Base-by-base conservation (phyloP, 2,888 invertebrate genomes). In the Pyrrhia umbra region DNA sequence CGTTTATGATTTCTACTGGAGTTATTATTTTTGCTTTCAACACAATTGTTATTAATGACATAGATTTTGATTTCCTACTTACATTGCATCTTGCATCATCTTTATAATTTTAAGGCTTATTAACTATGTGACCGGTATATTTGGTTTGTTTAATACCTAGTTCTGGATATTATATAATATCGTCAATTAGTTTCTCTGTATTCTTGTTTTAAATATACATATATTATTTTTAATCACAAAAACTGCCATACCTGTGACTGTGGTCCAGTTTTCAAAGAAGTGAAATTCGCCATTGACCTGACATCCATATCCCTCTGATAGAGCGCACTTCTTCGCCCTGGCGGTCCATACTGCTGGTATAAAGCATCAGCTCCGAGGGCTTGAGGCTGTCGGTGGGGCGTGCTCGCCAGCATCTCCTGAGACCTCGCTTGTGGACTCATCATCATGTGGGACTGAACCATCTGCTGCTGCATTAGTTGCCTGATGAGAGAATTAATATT, bases 351-450 rank as follows among this genome's bases (percentile, higher is more conserved):
- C 68, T 95, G 95, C 70, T 95, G 95, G 80, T 95, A 95, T 18
- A 95, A 73, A 0, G 94, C 93, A 74, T 95, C 95, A 16, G 94
- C 92, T 0, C 95, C 95, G 6, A 95, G 78, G 1, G 95, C 92
- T 51, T 93, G 93, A 0, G 87, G 82, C 50, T 92, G 88, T 23
- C 92, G 84, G 67, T 91, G 88, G 2, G 91, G 90, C 1, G 91
- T 88, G 6, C 94, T 89, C 2, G 95, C 92, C 49, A 96, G 84
- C 92, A 96, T 94, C 85, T 96, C 96, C 71, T 96, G 96, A 5
- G 96, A 95, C 75, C 96, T 90, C 3, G 95, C 93, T 76, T 95
- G 95, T 54, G 94, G 95, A 66, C 88, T 95, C 52, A 95, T 81
- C 71, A 95, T 85, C 86, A 95, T 90, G 67, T 95, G 95, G 52